Base-by-base conservation (phyloP, 2,888 invertebrate genomes). In the Caenorhabditis sp. region DNA sequence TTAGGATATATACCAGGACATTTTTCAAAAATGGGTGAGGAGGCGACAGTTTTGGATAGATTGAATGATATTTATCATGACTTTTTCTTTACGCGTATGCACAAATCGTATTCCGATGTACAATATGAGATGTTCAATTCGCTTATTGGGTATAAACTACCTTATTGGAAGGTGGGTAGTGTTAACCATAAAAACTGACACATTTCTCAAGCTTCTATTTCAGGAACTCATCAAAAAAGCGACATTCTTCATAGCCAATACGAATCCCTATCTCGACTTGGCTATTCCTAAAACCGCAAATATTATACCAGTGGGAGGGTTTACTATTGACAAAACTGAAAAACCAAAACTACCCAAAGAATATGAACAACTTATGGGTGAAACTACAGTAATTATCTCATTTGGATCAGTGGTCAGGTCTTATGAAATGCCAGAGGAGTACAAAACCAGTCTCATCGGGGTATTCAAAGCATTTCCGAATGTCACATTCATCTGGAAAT, bases 401-500 rank as follows among this genome's bases (percentile, higher is more conserved):
- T 73, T 73, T 61, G 72, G 72, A 26, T 68, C 72, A 5, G 72
- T 73, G 7, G 53, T 68, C 17, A 57, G 59, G 17, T 68, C 68
- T 21, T 58, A 25, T 26, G 68, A 73, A 27, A 73, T 73, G 72
- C 72, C 72, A 2, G 62, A 62, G 12, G 4, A 25, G 52, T 72
- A 12, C 17, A 74, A 69, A 36, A 50, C 31, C 10, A 62, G 62
- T 14, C 17, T 70, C 2, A 36, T 66, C 5, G 49, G 36, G 10
- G 31, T 63, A 23, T 67, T 67, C 58, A 60, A 57, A 10, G 49
- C 25, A 10, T 54, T 74, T 36, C 53, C 63, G 1, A 57, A 74
- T 14, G 59, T 70, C 5, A 67, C 70, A 49, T 76, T 71, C 43
- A 68, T 75, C 12, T 75, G 75, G 75, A 75, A 75, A 27, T 75